Evolutionary conservation across 2,113 vertebrate genomes (phyloP).

Genomic region (Vidua macroura): DNA sequence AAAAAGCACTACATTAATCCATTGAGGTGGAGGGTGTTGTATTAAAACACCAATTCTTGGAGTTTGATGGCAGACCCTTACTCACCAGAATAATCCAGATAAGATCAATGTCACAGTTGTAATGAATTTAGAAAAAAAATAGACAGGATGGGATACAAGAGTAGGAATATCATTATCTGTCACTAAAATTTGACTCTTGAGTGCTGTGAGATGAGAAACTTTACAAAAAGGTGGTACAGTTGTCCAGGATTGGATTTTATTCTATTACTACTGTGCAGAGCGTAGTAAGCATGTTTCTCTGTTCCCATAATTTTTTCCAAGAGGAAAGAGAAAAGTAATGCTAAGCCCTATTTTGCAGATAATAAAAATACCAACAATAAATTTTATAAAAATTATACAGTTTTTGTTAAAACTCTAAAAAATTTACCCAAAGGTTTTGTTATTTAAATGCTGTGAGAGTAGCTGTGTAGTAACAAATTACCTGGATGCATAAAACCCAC

Average conservation of each 20-base stretch:
- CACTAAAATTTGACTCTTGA: neutral
- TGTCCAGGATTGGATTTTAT: neutral
- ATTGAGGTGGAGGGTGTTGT: neutral
- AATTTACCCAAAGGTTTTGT: neutral
- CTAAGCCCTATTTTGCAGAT: neutral
- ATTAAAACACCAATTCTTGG: neutral
- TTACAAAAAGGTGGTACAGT: neutral
- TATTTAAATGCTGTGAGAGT: neutral
- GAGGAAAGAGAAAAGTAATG: neutral
- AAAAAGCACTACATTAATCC: neutral
- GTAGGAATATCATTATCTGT: neutral
- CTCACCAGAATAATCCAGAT: neutral
- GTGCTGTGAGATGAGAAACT: neutral
- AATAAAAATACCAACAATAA: neutral
- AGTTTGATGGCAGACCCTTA: neutral
- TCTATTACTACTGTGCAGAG: neutral
- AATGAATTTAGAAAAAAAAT: neutral
- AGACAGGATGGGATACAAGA: neutral
- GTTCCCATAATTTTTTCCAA: neutral
- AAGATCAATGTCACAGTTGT: neutral
- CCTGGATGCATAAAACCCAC: neutral
- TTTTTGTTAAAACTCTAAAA: neutral
- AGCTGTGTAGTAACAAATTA: neutral
- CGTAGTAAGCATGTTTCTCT: neutral
- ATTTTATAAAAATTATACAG: fast-evolving